phyloP scores from a whole-genome alignment of 2,113 vertebrate species.

The Turdus rufiventris region DNA sequence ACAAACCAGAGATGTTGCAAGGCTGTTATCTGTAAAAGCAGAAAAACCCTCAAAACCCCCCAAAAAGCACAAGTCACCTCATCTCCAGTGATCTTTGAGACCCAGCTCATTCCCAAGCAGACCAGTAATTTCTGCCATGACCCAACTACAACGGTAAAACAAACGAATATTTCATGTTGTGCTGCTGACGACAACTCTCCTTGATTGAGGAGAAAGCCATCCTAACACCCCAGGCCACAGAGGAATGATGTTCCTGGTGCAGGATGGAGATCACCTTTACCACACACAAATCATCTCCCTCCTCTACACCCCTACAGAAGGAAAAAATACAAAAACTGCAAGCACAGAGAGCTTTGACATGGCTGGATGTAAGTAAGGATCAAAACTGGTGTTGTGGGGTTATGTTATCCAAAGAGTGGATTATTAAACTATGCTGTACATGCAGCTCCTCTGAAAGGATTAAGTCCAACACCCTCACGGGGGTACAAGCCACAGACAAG shows the following conservation, averaged over 20 bases:
- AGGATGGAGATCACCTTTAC: not conserved
- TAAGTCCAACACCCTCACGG: not conserved
- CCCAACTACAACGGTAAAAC: not conserved
- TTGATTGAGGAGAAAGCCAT: not conserved
- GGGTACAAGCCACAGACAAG: not conserved
- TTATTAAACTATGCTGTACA: not conserved
- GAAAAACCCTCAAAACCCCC: not conserved
- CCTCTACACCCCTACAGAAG: not conserved
- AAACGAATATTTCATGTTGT: not conserved
- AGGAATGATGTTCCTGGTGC: not conserved
- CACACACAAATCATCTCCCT: not conserved
- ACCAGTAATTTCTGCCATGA: not conserved
- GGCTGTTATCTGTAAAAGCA: not conserved
- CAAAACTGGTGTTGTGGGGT: not conserved
- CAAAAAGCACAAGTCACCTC: not conserved
- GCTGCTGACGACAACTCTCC: accelerated
- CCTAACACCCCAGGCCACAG: accelerated
- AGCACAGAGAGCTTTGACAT: not conserved
- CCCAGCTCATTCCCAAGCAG: not conserved
- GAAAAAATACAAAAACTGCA: not conserved
- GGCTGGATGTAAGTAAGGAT: not conserved
- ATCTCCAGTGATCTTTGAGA: not conserved
- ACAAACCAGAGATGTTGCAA: not conserved
- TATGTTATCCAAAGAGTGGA: not conserved
- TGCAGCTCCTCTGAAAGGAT: not conserved